Conservation (phyloP, 1,140 invertebrate genomes). For the Linepithema humile region DNA sequence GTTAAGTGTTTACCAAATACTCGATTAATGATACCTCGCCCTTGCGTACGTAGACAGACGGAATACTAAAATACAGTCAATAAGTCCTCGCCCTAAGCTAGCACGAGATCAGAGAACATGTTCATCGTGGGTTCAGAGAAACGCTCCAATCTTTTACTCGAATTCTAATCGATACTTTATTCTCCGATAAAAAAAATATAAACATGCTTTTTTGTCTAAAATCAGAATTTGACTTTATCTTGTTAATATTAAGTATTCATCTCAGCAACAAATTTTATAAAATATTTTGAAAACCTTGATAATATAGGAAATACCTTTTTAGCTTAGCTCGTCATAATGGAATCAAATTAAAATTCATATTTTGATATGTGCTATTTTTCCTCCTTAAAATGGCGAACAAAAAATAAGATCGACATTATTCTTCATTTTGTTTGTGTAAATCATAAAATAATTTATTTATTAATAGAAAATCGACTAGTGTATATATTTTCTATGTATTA, state of each 20-base stretch:
- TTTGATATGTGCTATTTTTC: too few species aligned
- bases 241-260: too few species aligned
- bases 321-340: too few species aligned
- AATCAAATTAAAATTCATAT: too few species aligned
- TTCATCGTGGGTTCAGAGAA: background rate
- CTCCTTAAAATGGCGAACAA: too few species aligned
- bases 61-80: background rate
- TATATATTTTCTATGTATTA: background rate
- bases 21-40: background rate
- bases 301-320: too few species aligned
- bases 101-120: background rate
- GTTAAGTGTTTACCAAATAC: slow-evolving; percentile 32
- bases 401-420: too few species aligned
- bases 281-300: too few species aligned
- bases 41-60: background rate
- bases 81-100: background rate
- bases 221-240: too few species aligned
- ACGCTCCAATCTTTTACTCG: slow-evolving; percentile 1
- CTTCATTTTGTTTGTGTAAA: background rate
- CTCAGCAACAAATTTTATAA: too few species aligned
- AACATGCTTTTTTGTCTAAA: background rate
- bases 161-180: background rate
- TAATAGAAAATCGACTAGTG: background rate
- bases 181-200: background rate
- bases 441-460: background rate